phyloP scores from a whole-genome alignment of 2,113 vertebrate species.

The Mastomys coucha region DNA sequence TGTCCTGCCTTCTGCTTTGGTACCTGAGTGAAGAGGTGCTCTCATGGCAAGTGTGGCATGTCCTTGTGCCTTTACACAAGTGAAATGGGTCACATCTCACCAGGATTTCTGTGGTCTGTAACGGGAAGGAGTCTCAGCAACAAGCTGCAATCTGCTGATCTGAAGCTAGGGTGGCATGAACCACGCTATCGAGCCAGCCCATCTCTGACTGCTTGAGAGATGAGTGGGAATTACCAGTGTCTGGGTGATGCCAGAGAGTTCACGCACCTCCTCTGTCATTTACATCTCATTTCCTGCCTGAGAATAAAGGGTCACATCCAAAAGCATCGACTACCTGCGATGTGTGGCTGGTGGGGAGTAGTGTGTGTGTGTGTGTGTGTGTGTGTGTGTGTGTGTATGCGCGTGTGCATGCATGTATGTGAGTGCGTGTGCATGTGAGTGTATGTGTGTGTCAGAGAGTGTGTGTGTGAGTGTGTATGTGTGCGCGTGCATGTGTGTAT shows the following conservation, averaged over 20 bases:
- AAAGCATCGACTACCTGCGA: not conserved
- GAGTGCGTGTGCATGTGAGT: not conserved
- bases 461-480: not conserved
- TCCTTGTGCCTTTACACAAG: not conserved
- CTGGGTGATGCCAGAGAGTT: not conserved
- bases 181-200: not conserved
- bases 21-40: not conserved
- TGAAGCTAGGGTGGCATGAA: not conserved
- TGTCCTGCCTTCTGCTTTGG: not conserved
- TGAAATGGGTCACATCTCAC: not conserved
- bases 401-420: too few relatives aligned
- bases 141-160: not conserved
- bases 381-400: not conserved
- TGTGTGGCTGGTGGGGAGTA: not conserved
- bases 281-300: not conserved
- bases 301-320: not conserved
- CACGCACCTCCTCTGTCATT: not conserved
- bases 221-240: not conserved
- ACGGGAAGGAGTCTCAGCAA: not conserved
- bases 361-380: not conserved
- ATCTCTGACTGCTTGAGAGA: not conserved
- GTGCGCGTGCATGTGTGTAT: not conserved
- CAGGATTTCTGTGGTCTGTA: constrained; percentile 4
- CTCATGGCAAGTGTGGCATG: not conserved
- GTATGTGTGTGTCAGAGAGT: not conserved